Base-by-base conservation (phyloP, 2,888 invertebrate genomes). In the Nezara viridula region DNA sequence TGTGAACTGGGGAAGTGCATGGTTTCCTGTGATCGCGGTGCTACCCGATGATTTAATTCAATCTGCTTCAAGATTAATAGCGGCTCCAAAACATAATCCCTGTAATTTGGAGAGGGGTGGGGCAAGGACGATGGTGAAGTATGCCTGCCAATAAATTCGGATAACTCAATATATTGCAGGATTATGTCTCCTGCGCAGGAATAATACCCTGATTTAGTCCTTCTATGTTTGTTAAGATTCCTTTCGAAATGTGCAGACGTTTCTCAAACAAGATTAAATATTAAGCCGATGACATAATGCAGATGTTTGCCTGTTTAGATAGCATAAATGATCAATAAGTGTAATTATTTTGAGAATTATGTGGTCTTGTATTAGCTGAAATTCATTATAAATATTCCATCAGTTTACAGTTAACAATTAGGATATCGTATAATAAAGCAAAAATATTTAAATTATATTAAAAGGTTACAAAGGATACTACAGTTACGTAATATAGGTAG, bases 21-120 rank as follows among this genome's bases (percentile, higher is more conserved):
- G 66, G 66, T 73, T 73, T 73, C 66, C 66, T 37, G 27, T 27
- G 27, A 10, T 4, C 55, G 55, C 55, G 55, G 55, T 21, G 66
- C 32, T 37, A 73, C 37, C 66, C 66, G 37, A 6, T 73, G 66
- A 73, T 73, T 73, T 73, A 73, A 73, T 73, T 73, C 66, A 73
- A 73, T 73, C 66, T 73, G 37, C 19, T 7, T 37, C 10, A 37
- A 73, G 37, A 73, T 73, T 73, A 19, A 73, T 73, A 21, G 66
- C 19, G 32, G 32, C 7, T 32, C 37, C 2, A 19, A 37, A 44
- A 10, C 1, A 37, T 73, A 73, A 73, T 73, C 32, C 66, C 66
- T 73, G 66, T 73, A 73, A 73, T 73, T 73, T 73, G 66, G 66
- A 37, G 1, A 73, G 37, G 19, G 66, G 66, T 37, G 66, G 66